A percentile compares a stretch with the other conserved stretches of the same genome.
Conservation (phyloP, 1,140 invertebrate species). For the Orius insidiosus region DNA sequence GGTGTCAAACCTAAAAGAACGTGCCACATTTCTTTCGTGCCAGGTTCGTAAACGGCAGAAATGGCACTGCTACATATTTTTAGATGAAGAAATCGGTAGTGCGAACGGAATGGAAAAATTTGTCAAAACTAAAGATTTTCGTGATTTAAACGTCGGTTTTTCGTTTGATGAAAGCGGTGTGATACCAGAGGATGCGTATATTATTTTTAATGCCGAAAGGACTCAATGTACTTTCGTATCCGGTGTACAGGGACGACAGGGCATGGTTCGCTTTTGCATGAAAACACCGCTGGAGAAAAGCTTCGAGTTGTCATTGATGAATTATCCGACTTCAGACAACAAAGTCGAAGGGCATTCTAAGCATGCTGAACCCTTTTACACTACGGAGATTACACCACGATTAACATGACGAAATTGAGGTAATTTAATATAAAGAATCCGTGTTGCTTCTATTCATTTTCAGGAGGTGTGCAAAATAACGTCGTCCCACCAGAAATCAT, state of each 20-base stretch:
- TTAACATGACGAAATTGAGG: too few species aligned
- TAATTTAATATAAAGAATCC: too few species aligned
- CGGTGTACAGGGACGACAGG: background rate
- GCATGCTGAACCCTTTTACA: too few species aligned
- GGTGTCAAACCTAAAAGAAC: slow-evolving; percentile 40
- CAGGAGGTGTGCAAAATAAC: too few species aligned
- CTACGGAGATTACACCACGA: too few species aligned
- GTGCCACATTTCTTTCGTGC: slow-evolving; percentile 61
- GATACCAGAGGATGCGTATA: slow-evolving; percentile 41
- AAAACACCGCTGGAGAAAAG: slow-evolving; percentile 7
- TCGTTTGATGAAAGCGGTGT: slow-evolving; percentile 74
- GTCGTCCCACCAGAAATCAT: too few species aligned
- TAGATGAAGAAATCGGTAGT: slow-evolving; percentile 86
- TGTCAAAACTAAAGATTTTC: slow-evolving; percentile 56
- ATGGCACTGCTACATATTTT: slow-evolving; percentile 16
- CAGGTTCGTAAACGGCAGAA: slow-evolving; percentile 46
- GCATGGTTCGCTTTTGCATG: background rate
- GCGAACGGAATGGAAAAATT: slow-evolving; percentile 66
- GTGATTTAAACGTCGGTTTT: slow-evolving; percentile 72
- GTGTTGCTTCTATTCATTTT: too few species aligned
- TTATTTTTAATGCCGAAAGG: slow-evolving; percentile 61
- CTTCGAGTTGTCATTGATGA: background rate
- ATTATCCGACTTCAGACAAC: slow-evolving; percentile 1
- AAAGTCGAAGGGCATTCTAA: too few species aligned
- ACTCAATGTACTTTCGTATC: slow-evolving; percentile 34